A percentile compares a stretch with the other conserved stretches of the same genome.
Conservation (phyloP, 2,888 invertebrate genomes). For the Lysandra bellargus region DNA sequence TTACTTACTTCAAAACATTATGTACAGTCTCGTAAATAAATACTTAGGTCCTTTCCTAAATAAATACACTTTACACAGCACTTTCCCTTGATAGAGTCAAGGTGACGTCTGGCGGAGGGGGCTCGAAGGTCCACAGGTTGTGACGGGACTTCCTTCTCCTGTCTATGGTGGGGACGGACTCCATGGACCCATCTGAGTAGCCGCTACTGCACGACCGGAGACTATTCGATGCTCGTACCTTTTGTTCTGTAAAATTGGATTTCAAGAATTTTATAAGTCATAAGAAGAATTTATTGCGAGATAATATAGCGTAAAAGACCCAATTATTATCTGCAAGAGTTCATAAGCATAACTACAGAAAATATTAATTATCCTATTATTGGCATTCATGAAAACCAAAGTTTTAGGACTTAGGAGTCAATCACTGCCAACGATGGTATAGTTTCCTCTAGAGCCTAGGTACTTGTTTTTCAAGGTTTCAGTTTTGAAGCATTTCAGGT, state of each 20-base stretch:
- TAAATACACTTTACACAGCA: conserved; percentile 55
- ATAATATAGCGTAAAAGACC: no score
- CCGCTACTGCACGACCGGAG: conserved; percentile 70
- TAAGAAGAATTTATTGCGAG: neutral
- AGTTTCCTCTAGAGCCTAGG: no score
- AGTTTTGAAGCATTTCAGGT: no score
- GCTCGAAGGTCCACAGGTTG: conserved; percentile 61
- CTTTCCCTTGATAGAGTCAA: conserved; percentile 68
- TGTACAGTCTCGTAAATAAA: conserved; percentile 1
- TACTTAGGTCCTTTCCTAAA: neutral
- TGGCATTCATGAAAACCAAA: no score
- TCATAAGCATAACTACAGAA: no score
- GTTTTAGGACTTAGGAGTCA: no score
- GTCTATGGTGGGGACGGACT: conserved; percentile 57
- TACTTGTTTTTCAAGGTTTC: no score
- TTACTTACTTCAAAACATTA: neutral
- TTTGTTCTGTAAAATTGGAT: conserved; percentile 56
- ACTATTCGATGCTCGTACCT: conserved; percentile 66
- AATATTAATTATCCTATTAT: no score
- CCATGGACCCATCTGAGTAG: conserved; percentile 65
- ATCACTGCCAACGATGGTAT: no score
- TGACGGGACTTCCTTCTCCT: conserved; percentile 55
- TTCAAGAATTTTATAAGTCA: neutral
- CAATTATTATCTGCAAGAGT: no score
- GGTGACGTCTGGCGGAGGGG: conserved; percentile 71